Conservation (phyloP, 2,113 vertebrate genomes). For the Lepus timidus region DNA sequence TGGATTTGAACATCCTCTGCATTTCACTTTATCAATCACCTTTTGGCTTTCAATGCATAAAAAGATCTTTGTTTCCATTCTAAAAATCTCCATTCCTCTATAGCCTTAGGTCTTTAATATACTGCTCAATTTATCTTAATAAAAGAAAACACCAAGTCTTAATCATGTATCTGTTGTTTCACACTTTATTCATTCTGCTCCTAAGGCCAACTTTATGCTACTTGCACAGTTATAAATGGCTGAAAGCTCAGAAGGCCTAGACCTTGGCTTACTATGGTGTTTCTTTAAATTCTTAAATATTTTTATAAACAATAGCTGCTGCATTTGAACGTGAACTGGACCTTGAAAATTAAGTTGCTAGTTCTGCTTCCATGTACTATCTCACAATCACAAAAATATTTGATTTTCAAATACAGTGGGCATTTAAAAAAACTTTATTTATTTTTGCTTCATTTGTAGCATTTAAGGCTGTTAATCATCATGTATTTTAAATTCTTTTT, state of each 20-base stretch:
- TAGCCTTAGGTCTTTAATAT: background rate
- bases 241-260: background rate
- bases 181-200: background rate
- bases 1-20: background rate
- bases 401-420: background rate
- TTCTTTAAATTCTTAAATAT: background rate
- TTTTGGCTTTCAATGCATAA: background rate
- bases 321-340: background rate
- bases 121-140: background rate
- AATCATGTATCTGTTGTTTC: background rate
- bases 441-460: background rate
- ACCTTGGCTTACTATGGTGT: background rate
- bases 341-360: background rate
- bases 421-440: background rate
- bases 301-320: background rate
- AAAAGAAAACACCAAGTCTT: background rate
- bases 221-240: background rate
- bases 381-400: background rate
- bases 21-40: background rate
- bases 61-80: background rate
- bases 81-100: background rate
- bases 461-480: background rate
- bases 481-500: background rate
- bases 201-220: background rate
- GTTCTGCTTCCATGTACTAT: background rate